Conservation (phyloP, 2,113 vertebrate genomes). For the Sylvia atricapilla region DNA sequence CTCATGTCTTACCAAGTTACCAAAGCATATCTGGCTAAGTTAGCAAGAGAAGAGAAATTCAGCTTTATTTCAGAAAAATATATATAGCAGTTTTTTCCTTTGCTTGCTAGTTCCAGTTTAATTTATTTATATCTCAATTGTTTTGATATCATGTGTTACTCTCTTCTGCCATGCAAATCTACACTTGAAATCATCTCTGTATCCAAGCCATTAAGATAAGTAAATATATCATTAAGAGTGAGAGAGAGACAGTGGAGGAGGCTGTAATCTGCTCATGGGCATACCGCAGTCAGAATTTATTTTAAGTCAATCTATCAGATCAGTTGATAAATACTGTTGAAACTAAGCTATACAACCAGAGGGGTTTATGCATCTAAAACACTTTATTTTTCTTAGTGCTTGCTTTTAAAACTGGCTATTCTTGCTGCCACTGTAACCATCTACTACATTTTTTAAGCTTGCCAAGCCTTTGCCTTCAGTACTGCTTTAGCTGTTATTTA, state of each 20-base stretch:
- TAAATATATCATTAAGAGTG: not conserved
- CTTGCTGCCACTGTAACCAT: not conserved
- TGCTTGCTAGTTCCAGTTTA: not conserved
- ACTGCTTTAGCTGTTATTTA: not conserved
- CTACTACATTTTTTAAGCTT: not conserved
- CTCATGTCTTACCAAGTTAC: not conserved
- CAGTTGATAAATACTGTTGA: not conserved
- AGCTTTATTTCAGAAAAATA: not conserved
- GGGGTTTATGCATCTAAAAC: not conserved
- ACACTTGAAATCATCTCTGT: not conserved
- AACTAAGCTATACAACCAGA: not conserved
- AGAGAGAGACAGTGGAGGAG: not conserved
- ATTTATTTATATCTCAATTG: not conserved
- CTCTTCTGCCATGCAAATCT: not conserved
- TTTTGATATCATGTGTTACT: not conserved
- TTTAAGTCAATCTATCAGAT: not conserved
- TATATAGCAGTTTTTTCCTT: not conserved
- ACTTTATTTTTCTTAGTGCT: not conserved
- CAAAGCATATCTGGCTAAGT: not conserved
- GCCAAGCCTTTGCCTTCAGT: not conserved
- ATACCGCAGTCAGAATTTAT: not conserved
- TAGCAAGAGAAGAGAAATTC: not conserved
- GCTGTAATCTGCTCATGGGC: not conserved
- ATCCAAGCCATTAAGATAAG: not conserved
- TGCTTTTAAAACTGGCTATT: not conserved